Percentiles rank a stretch among this genome's conserved stretches.
These are phyloP conservation scores for Athripsodes cinereus DNA, from an alignment of 2,888 invertebrate genomes.

Conservation along the genomic window DNA sequence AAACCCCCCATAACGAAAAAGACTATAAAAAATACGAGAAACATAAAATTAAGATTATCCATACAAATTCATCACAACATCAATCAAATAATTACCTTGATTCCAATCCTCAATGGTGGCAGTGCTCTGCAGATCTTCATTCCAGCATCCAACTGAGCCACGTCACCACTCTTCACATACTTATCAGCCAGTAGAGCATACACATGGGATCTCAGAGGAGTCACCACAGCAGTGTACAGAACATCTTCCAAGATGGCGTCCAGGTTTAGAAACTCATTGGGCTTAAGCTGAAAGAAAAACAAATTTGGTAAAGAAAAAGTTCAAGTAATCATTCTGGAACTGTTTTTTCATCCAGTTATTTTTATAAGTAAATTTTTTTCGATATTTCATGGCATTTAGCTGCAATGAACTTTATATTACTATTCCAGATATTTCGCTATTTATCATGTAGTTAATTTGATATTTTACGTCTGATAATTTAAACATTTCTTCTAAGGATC, in stretches of 20 bases:
- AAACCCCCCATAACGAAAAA: no score
- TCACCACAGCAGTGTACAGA: constrained; percentile 85
- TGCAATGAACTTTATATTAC: background rate
- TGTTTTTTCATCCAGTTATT: no score
- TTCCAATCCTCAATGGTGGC: constrained; percentile 61
- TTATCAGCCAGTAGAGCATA: constrained; percentile 83
- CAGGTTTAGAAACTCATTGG: constrained; percentile 90
- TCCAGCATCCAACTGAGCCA: constrained; percentile 65
- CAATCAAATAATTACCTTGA: constrained; percentile 47
- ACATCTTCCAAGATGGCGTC: constrained; percentile 94
- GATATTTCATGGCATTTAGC: background rate
- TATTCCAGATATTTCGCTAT: no score
- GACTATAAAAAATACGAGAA: no score
- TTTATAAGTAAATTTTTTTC: background rate
- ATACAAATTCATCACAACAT: background rate
- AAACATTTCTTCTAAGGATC: no score
- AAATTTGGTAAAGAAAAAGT: no score
- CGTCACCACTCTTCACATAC: constrained; percentile 70
- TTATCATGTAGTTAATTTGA: no score
- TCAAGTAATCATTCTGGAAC: no score
- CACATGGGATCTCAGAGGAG: constrained; percentile 77
- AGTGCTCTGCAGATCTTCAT: constrained; percentile 63
- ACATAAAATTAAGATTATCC: no score
- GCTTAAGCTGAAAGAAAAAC: constrained; percentile 57
- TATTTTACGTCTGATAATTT: no score